Conservation (phyloP, 2,888 invertebrate species). For the Lacanobia oleracea region DNA sequence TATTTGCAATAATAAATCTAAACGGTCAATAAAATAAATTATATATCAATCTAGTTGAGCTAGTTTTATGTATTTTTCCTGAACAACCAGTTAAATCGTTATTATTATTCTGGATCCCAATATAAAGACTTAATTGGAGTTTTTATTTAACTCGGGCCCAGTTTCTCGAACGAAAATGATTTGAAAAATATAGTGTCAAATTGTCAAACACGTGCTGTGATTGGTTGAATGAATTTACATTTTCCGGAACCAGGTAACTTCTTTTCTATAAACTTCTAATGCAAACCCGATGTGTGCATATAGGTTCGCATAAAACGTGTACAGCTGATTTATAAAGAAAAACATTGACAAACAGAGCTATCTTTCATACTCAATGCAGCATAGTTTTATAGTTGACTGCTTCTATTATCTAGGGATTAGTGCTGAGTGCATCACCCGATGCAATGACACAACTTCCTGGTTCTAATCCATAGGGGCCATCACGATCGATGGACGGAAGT, state of each 20-base stretch:
- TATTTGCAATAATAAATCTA: conserved; percentile 31
- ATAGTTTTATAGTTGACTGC: conserved; percentile 3
- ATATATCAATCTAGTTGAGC: not conserved
- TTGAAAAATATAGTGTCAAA: too few species aligned
- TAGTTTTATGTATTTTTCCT: conserved; percentile 10
- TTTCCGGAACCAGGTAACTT: too few species aligned
- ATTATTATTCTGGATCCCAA: not conserved
- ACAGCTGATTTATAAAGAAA: not conserved
- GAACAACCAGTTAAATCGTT: conserved; percentile 2
- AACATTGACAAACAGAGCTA: conserved; percentile 9
- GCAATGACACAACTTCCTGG: conserved; percentile 37
- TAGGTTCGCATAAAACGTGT: not conserved
- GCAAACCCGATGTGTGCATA: not conserved
- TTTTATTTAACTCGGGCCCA: not conserved
- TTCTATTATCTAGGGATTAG: conserved; percentile 19
- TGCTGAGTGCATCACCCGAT: conserved; percentile 28
- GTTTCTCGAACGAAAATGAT: too few species aligned
- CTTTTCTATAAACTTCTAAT: not conserved
- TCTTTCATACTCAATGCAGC: conserved; percentile 3
- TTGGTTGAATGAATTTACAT: too few species aligned
- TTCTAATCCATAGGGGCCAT: conserved; percentile 2
- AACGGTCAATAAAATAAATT: not conserved
- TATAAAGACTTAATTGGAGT: not conserved
- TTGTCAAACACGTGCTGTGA: too few species aligned
- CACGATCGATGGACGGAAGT: conserved; percentile 10